These are phyloP conservation scores for Hippopotamus amphibius DNA, from an alignment of 2,113 vertebrate genomes.

Conservation along the genomic window DNA sequence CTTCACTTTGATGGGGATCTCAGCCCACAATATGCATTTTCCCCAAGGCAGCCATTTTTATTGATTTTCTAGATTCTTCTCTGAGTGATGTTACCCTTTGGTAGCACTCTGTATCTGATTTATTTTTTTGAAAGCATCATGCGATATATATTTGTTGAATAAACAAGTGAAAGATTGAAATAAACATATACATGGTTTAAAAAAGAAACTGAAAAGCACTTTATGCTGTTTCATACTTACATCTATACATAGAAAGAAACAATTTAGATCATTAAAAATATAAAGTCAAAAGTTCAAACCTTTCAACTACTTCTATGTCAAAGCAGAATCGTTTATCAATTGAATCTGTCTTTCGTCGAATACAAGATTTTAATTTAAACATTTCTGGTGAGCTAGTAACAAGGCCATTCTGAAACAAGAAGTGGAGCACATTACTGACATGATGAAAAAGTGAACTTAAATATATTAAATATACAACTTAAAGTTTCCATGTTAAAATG, in stretches of 20 bases:
- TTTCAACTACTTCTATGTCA: constrained; percentile 97
- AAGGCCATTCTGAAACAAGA: constrained; percentile 91
- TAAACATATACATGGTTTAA: neutral
- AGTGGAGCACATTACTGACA: neutral
- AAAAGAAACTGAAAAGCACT: neutral
- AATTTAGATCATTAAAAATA: neutral
- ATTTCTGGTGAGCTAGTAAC: constrained; percentile 92
- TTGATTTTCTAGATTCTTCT: neutral
- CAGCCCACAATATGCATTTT: neutral
- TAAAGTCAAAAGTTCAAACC: constrained; percentile 87
- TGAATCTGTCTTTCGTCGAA: constrained; percentile 97
- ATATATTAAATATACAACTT: neutral
- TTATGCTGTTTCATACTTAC: neutral
- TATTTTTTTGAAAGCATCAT: neutral
- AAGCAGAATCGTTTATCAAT: constrained; percentile 99
- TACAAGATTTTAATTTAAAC: constrained; percentile 97
- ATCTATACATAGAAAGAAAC: neutral
- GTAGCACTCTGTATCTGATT: neutral
- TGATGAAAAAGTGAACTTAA: neutral
- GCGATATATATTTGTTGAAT: neutral
- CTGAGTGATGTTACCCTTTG: neutral
- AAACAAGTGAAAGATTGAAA: neutral
- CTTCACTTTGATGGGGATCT: neutral
- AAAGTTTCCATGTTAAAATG: neutral
- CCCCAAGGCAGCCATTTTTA: too few species aligned